Conservation (phyloP, 2,113 vertebrate genomes). For the Macrotus californicus region DNA sequence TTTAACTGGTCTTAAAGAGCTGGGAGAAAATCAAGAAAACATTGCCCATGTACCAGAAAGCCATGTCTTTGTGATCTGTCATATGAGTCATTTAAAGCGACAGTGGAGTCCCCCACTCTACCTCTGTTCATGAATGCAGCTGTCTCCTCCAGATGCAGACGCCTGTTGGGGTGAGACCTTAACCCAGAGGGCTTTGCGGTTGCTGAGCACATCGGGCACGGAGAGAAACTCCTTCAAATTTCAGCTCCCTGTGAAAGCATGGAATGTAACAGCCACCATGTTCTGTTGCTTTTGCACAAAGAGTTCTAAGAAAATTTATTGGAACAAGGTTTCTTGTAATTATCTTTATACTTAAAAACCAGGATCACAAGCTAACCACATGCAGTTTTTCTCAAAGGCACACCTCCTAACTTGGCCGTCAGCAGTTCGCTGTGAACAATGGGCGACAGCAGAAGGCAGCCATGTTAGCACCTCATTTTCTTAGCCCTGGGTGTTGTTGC, state of each 20-base stretch:
- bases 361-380: constrained; percentile 54
- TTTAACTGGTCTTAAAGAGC: background rate
- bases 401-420: constrained; percentile 51
- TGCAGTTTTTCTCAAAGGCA: constrained; percentile 52
- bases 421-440: background rate
- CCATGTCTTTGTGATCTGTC: constrained; percentile 3
- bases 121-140: constrained; percentile 49
- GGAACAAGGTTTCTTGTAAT: constrained; percentile 53
- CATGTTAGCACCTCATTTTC: background rate
- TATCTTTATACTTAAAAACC: constrained; percentile 54
- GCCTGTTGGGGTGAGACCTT: constrained; percentile 64
- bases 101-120: constrained; percentile 43
- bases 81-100: background rate
- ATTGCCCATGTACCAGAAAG: constrained; percentile 36
- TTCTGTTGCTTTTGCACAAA: constrained; percentile 69
- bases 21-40: constrained; percentile 41
- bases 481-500: background rate
- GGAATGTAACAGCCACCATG: constrained; percentile 61
- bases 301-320: constrained; percentile 70
- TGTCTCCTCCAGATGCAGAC: constrained; percentile 47
- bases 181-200: constrained; percentile 74
- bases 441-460: background rate
- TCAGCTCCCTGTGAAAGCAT: constrained; percentile 63
- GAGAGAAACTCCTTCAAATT: constrained; percentile 64
- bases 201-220: constrained; percentile 67